A percentile compares a stretch with the other conserved stretches of the same genome.
phyloP scores from a whole-genome alignment of 2,797 vertebrate genomes.

The Enoplosus armatus region DNA sequence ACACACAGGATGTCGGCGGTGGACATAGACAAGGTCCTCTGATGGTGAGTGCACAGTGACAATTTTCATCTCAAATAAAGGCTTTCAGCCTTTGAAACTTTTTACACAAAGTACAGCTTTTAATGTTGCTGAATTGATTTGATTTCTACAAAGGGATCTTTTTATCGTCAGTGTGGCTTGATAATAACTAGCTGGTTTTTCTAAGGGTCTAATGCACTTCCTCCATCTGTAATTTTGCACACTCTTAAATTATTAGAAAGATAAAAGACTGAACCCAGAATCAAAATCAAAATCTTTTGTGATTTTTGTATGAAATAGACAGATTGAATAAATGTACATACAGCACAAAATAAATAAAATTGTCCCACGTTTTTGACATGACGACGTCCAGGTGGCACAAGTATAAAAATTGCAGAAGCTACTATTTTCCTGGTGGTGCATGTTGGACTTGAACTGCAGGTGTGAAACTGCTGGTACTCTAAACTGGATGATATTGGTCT shows the following conservation, averaged over 20 bases:
- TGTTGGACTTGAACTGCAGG: conserved; percentile 1
- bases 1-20: conserved; percentile 88
- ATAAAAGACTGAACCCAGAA: background rate
- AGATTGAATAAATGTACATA: background rate
- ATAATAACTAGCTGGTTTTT: background rate
- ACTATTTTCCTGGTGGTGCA: conserved; percentile 4
- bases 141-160: too few relatives aligned
- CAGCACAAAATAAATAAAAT: background rate
- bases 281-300: background rate
- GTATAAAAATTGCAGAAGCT: conserved; percentile 6
- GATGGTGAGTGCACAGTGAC: conserved; percentile 88
- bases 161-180: background rate
- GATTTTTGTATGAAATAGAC: background rate
- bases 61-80: conserved; percentile 1
- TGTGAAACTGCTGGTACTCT: conserved; percentile 18
- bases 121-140: background rate
- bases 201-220: background rate
- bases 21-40: conserved; percentile 89
- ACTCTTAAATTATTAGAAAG: background rate
- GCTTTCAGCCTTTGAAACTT: conserved; percentile 2
- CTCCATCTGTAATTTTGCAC: background rate
- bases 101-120: background rate
- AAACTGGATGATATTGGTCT: background rate
- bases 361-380: too few relatives aligned
- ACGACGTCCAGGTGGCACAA: background rate